Evolutionary conservation across 2,888 invertebrate species (phyloP), one percentile per base, ranked within the genome.

Genomic region (Mesorhabditis belari): DNA sequence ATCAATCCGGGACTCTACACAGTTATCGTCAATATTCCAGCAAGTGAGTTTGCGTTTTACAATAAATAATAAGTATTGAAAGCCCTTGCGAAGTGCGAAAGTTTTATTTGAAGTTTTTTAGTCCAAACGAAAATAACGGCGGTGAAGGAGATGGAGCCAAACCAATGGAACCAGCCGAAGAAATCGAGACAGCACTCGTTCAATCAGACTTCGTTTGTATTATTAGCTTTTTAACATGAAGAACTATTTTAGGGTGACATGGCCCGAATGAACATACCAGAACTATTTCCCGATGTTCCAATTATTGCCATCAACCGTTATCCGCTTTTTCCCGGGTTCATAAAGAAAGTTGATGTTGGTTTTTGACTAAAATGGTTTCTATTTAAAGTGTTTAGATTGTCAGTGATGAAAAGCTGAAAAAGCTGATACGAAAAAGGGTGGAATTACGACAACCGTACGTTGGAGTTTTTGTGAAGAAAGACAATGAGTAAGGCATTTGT

Each of bases 321-420:
- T 85, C 95, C 96, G 4, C 90, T 98, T 1, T 98, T 98, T 84
- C 98, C 98, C 23, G 87, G 92, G 74, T 98, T 98, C 83, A 93
- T 96, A 74, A 98, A 98, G 85, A 87, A 98, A 72, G 88, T 99
- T 67, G 96, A 96, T 86, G 90, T 91, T 81, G 73, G 77, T 69
- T 51, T 26, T 28, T 2, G 49, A 35, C 4, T 21, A 24, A 12
- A 17, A 53, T 3, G 23, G 12, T n/a, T 56, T 60, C 58, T 55
- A 55, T 12, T 28, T 50, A 12, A n/a, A 27, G 57, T 6, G 75
- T 74, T 62, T 83, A 85, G 57, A 82, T 91, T 89, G 85, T 95
- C 50, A 87, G 89, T 29, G 90, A 95, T 83, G 90, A 91, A 51
- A 85, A 87, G 58, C 84, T 98, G 60, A 91, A 93, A 80, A 90